phyloP scores from a whole-genome alignment of 2,888 invertebrate genomes.

The Drosophila buzzatii region DNA sequence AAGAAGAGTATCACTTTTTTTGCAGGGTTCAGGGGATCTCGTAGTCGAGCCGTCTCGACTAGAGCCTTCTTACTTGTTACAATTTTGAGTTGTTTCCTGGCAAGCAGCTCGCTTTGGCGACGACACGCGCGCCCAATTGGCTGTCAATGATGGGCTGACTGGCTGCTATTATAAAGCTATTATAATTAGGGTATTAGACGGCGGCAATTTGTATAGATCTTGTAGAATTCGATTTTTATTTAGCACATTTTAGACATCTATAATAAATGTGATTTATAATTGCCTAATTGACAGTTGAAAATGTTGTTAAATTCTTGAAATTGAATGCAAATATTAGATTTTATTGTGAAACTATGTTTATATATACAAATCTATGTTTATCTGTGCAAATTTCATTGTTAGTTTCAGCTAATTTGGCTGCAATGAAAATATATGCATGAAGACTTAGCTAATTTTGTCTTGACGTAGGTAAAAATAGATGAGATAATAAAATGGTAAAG shows the following conservation, averaged over 20 bases:
- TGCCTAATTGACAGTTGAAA: background rate
- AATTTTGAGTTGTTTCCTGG: constrained; percentile 37
- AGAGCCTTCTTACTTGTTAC: too few relatives aligned
- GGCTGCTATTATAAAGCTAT: constrained; percentile 1
- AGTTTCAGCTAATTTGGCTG: background rate
- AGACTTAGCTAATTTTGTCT: background rate
- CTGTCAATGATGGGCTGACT: constrained; percentile 41
- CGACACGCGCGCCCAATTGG: constrained; percentile 57
- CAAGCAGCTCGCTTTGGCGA: constrained; percentile 28
- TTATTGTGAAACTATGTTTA: background rate
- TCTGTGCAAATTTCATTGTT: background rate
- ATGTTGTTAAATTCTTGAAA: too few relatives aligned
- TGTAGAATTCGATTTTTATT: constrained; percentile 1
- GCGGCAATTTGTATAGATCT: background rate
- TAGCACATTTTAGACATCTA: background rate
- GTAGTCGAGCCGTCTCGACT: too few relatives aligned
- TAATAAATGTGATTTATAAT: background rate
- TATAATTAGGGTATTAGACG: constrained; percentile 14
- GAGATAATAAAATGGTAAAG: background rate
- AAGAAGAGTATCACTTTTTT: too few relatives aligned
- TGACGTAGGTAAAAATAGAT: background rate
- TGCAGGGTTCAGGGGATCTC: too few relatives aligned
- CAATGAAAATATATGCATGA: background rate
- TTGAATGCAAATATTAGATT: background rate
- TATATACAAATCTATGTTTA: background rate